Conservation (phyloP, 2,113 vertebrate genomes). For the Reinhardtius hippoglossoides region DNA sequence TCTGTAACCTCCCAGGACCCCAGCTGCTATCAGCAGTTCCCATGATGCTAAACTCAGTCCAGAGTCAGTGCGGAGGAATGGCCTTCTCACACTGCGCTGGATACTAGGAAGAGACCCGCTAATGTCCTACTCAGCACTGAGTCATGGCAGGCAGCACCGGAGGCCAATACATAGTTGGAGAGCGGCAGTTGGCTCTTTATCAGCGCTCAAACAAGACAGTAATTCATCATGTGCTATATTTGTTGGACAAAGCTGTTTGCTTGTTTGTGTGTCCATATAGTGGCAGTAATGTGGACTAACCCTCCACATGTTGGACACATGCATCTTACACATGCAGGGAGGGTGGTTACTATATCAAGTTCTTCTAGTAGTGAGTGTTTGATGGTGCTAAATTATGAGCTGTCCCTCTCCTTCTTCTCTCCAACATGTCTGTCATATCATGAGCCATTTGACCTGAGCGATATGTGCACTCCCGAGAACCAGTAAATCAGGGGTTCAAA, state of each 20-base stretch:
- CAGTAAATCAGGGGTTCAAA: slow-evolving; percentile 60
- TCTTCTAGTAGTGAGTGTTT: neutral
- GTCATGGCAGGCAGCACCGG: slow-evolving; percentile 42
- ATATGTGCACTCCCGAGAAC: slow-evolving; percentile 46
- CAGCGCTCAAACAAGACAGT: slow-evolving; percentile 14
- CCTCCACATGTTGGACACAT: neutral
- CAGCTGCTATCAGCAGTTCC: slow-evolving; percentile 45
- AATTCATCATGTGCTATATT: slow-evolving; percentile 50
- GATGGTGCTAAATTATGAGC: slow-evolving; percentile 4
- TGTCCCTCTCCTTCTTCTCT: slow-evolving; percentile 12
- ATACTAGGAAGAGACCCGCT: slow-evolving; percentile 35
- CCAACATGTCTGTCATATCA: slow-evolving; percentile 20
- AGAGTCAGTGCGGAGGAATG: slow-evolving; percentile 38
- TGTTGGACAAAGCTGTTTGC: slow-evolving; percentile 47
- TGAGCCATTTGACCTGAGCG: slow-evolving; percentile 26
- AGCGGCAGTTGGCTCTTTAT: slow-evolving; percentile 48
- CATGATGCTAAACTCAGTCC: slow-evolving; percentile 44
- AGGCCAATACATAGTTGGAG: slow-evolving; percentile 25
- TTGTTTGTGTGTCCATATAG: slow-evolving; percentile 3
- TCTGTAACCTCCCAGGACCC: slow-evolving; percentile 43
- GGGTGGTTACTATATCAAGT: neutral
- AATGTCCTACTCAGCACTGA: slow-evolving; percentile 53
- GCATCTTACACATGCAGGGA: slow-evolving; percentile 7
- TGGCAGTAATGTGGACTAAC: neutral
- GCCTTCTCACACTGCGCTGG: slow-evolving; percentile 6